phyloP scores from a whole-genome alignment of 2,797 vertebrate genomes.

The Dicrostonyx torquatus region DNA sequence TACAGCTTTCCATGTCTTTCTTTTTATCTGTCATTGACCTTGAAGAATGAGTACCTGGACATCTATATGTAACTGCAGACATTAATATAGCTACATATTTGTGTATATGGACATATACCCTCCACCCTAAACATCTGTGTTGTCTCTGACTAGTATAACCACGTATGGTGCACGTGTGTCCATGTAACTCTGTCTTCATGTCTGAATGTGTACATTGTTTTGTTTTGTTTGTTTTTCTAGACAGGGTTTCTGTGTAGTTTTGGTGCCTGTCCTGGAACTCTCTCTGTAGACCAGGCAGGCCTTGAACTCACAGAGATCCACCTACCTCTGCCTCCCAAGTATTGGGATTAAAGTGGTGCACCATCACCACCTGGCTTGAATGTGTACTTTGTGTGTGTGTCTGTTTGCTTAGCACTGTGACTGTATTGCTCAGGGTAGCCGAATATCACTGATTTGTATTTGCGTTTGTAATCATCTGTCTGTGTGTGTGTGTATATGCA shows the following conservation, averaged over 20 bases:
- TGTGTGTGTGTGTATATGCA: neutral
- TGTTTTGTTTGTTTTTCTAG: too few species aligned
- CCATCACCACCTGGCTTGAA: too few species aligned
- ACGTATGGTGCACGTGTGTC: neutral
- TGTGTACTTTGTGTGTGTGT: neutral
- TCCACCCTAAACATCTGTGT: neutral
- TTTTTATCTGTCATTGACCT: slow-evolving; percentile 30
- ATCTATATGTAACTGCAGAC: neutral
- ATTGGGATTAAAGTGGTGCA: too few species aligned
- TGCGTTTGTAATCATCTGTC: slow-evolving; percentile 17
- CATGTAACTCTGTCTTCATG: neutral
- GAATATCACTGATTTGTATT: slow-evolving; percentile 37
- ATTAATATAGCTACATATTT: neutral
- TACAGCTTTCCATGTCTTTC: neutral
- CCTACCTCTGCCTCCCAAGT: too few species aligned
- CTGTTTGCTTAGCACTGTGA: neutral
- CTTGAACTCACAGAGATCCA: too few species aligned
- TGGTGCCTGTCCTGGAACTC: too few species aligned
- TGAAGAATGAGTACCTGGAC: slow-evolving; percentile 8
- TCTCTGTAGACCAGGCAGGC: too few species aligned
- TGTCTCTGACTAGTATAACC: neutral
- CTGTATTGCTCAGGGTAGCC: neutral
- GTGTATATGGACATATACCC: neutral
- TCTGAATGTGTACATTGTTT: neutral
- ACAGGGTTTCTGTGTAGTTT: too few species aligned